A percentile compares a stretch with the other conserved stretches of the same genome.
Evolutionary conservation across 2,888 invertebrate genomes (phyloP).

Genomic region (Mythimna vitellina): DNA sequence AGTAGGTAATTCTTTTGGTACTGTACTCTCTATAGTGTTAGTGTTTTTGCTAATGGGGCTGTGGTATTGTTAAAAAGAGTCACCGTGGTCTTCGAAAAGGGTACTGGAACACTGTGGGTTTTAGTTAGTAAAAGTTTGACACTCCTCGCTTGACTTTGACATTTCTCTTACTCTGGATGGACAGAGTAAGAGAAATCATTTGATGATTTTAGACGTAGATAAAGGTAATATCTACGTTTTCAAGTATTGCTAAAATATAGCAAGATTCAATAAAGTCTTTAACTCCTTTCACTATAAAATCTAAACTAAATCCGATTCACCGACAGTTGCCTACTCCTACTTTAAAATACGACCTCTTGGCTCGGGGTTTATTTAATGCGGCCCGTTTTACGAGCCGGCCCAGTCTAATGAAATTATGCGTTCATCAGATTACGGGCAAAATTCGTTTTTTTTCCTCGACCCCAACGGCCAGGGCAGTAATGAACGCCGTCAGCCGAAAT

Average conservation of each 20-base stretch:
- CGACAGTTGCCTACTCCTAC: constrained; percentile 12
- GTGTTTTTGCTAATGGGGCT: too few species aligned
- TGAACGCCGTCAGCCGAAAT: constrained; percentile 59
- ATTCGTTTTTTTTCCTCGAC: constrained; percentile 51
- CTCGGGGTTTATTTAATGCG: constrained; percentile 61
- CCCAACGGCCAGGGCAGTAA: constrained; percentile 36
- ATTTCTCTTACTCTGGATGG: too few species aligned
- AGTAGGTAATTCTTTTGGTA: too few species aligned
- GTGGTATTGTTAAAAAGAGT: too few species aligned
- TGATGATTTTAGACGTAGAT: too few species aligned
- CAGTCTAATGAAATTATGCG: constrained; percentile 66
- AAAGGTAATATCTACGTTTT: neutral
- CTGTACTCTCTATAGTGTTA: too few species aligned
- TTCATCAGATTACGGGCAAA: constrained; percentile 63
- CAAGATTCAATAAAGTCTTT: neutral
- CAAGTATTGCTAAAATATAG: neutral
- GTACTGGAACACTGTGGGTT: too few species aligned
- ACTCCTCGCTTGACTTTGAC: too few species aligned
- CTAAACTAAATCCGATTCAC: constrained; percentile 15
- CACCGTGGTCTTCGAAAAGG: too few species aligned
- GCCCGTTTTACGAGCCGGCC: constrained; percentile 50
- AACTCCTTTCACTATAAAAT: constrained; percentile 9
- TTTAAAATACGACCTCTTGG: constrained; percentile 54
- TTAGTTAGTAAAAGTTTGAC: too few species aligned
- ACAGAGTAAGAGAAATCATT: too few species aligned